These are phyloP conservation scores for Agraylea sexmaculata DNA, from an alignment of 1,140 invertebrate species.

Conservation along the genomic window DNA sequence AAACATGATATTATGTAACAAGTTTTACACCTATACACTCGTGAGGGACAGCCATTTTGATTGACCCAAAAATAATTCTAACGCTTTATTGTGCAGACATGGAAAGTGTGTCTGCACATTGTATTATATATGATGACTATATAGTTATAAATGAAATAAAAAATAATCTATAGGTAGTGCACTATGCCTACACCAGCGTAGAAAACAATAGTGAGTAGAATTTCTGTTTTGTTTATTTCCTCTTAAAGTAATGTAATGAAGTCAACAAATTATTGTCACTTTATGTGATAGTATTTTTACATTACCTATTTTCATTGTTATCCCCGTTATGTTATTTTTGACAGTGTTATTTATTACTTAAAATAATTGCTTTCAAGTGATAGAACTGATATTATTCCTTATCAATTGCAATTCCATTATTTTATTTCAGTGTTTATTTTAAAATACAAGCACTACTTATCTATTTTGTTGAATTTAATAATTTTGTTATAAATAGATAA, in stretches of 20 bases:
- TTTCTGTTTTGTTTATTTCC: slow-evolving; percentile 17
- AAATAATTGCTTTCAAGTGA: slow-evolving; percentile 5
- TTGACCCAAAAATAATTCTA: slow-evolving; percentile 28
- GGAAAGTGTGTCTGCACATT: slow-evolving; percentile 8
- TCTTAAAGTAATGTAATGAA: slow-evolving; percentile 3
- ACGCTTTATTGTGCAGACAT: slow-evolving; percentile 30
- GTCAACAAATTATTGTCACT: not conserved
- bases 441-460: slow-evolving; percentile 3
- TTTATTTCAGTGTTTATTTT: slow-evolving; percentile 15
- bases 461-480: slow-evolving; percentile 7
- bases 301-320: slow-evolving; percentile 4
- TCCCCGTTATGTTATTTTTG: not conserved
- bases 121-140: slow-evolving; percentile 14
- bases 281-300: slow-evolving; percentile 4
- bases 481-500: slow-evolving; percentile 2
- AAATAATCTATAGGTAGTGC: slow-evolving; percentile 19
- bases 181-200: slow-evolving; percentile 21
- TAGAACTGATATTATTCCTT: not conserved
- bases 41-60: slow-evolving; percentile 13
- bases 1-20: slow-evolving; percentile 15
- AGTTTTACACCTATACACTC: slow-evolving; percentile 19
- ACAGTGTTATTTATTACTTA: not conserved
- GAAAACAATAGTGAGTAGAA: slow-evolving; percentile 19
- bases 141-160: slow-evolving; percentile 15
- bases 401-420: slow-evolving; percentile 2